Percentiles rank a stretch among this genome's conserved stretches.
Evolutionary conservation across 2,113 vertebrate genomes (phyloP).

Genomic region (Ammodytes marinus): DNA sequence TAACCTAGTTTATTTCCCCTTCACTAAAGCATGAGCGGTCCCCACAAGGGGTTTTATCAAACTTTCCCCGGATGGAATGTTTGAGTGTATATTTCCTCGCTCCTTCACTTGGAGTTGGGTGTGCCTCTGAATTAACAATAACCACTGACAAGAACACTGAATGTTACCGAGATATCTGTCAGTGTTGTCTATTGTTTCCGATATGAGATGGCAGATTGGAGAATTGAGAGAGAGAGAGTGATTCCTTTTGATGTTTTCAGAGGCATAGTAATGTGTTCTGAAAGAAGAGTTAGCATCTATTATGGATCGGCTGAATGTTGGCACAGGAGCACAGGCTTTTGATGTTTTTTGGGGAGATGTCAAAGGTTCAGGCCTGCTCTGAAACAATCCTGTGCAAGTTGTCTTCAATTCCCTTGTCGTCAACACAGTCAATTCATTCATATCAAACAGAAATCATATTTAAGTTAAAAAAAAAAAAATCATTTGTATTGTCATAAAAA

Average conservation of each 20-base stretch:
- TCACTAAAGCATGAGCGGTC: conserved; percentile 23
- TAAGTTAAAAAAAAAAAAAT: no score
- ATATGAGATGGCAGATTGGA: conserved; percentile 53
- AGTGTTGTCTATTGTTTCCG: conserved; percentile 26
- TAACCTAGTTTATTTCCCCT: conserved; percentile 69
- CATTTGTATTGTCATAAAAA: no score
- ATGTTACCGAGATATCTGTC: conserved; percentile 57
- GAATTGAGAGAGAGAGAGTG: conserved; percentile 45
- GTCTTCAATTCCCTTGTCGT: conserved; percentile 2
- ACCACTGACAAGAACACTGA: conserved; percentile 60
- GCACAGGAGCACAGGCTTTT: conserved; percentile 62
- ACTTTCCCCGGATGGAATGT: conserved; percentile 24
- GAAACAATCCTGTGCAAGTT: conserved; percentile 31
- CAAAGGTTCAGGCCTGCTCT: conserved; percentile 53
- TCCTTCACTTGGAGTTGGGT: conserved; percentile 29
- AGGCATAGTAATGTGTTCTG: conserved; percentile 63
- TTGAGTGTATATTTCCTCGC: conserved; percentile 38
- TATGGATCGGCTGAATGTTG: conserved; percentile 67
- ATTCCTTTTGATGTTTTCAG: conserved; percentile 65
- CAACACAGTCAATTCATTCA: neutral
- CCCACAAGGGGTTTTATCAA: conserved; percentile 39
- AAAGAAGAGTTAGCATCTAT: conserved; percentile 69
- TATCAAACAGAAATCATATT: neutral
- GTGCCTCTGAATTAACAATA: conserved; percentile 60
- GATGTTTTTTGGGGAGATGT: conserved; percentile 64